A percentile compares a stretch with the other conserved stretches of the same genome.
phyloP scores from a whole-genome alignment of 2,797 vertebrate species.

The Odontamblyopus rebecca region DNA sequence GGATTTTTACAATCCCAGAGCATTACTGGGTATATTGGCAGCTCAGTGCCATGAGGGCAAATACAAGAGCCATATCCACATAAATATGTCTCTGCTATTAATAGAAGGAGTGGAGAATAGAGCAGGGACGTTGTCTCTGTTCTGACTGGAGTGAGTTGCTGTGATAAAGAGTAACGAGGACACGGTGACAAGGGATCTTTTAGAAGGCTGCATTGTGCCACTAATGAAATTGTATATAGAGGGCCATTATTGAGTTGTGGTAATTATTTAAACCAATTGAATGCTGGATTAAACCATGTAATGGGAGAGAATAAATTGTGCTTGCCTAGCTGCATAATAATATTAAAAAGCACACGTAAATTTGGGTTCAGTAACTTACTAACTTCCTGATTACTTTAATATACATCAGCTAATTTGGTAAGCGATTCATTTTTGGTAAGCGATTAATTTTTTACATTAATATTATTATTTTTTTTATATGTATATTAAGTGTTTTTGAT shows the following conservation, averaged over 20 bases:
- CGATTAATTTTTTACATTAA: no score
- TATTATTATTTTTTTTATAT: no score
- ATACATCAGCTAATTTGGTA: no score
- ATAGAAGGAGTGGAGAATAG: background rate
- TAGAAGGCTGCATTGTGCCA: background rate
- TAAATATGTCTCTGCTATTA: constrained; percentile 3
- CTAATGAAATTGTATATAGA: background rate
- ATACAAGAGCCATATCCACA: constrained; percentile 13
- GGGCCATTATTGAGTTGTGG: background rate
- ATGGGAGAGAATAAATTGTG: background rate
- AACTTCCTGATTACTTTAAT: background rate
- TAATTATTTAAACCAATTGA: background rate
- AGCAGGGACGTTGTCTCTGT: background rate
- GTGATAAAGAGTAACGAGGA: background rate
- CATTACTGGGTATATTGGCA: constrained; percentile 22
- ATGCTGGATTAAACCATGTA: background rate
- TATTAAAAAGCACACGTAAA: background rate
- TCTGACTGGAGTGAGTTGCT: background rate
- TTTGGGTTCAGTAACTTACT: background rate
- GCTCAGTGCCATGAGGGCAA: background rate
- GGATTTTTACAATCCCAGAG: constrained; percentile 4
- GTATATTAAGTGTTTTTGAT: no score
- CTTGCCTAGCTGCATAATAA: background rate
- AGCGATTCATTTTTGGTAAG: no score
- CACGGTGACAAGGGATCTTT: background rate